Conservation (phyloP, 2,888 invertebrate genomes). For the Proisotoma minuta region DNA sequence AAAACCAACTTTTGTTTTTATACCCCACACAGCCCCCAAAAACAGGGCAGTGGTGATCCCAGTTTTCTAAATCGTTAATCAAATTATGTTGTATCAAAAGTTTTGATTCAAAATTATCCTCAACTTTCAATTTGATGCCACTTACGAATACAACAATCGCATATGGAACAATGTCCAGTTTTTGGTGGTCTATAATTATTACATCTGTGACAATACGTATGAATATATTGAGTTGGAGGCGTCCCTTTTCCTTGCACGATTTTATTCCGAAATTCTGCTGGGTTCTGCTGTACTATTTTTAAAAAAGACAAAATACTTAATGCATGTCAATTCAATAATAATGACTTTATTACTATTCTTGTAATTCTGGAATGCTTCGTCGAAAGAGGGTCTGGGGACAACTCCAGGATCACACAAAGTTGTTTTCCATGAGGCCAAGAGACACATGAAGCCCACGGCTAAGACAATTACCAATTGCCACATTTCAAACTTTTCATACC, state of each 20-base stretch:
- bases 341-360: too few relatives aligned
- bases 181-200: background rate
- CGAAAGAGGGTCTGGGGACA: slow-evolving; percentile 22
- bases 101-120: too few relatives aligned
- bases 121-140: too few relatives aligned
- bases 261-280: background rate
- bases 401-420: slow-evolving; percentile 38
- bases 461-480: slow-evolving; percentile 8
- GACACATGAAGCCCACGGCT: slow-evolving; percentile 12
- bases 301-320: background rate
- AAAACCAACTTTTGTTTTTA: slow-evolving; percentile 33
- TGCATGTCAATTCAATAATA: too few relatives aligned
- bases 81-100: too few relatives aligned
- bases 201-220: slow-evolving; percentile 1
- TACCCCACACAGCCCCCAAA: slow-evolving; percentile 40
- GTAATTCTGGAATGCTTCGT: slow-evolving; percentile 26
- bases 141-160: slow-evolving; percentile 43
- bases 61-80: slow-evolving; percentile 2
- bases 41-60: slow-evolving; percentile 45
- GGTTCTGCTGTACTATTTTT: background rate
- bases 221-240: too few relatives aligned
- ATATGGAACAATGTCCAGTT: slow-evolving; percentile 34
- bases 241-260: background rate
- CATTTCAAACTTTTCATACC: slow-evolving; percentile 14
- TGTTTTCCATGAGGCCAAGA: slow-evolving; percentile 25